Percentiles rank a stretch among this genome's conserved stretches.
These are phyloP conservation scores for Venturia canescens DNA, from an alignment of 1,140 invertebrate genomes.

Conservation along the genomic window DNA sequence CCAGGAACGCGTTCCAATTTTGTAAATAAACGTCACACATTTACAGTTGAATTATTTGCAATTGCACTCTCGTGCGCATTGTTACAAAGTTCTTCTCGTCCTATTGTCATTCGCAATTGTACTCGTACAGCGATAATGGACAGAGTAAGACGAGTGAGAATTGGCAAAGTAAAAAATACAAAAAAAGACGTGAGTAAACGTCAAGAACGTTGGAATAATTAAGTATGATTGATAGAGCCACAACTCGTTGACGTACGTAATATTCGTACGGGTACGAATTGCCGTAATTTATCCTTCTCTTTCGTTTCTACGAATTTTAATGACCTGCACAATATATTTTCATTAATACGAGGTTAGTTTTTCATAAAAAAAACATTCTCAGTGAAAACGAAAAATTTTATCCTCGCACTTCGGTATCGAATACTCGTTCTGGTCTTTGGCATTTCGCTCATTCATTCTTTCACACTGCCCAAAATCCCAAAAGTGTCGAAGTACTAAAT, in stretches of 20 bases:
- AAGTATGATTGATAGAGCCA: constrained; percentile 34
- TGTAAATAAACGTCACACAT: constrained; percentile 10
- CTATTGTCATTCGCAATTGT: constrained; percentile 22
- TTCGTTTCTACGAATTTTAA: constrained; percentile 23
- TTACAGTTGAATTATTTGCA: not conserved
- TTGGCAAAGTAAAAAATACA: constrained; percentile 5
- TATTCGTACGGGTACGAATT: not conserved
- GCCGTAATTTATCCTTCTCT: constrained; percentile 11
- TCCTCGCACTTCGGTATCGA: no score
- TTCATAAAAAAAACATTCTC: not conserved
- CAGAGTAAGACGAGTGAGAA: constrained; percentile 3
- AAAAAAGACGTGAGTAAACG: constrained; percentile 14
- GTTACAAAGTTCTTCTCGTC: constrained; percentile 3
- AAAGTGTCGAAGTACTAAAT: no score
- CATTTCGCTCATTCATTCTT: no score
- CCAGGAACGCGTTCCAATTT: constrained; percentile 46
- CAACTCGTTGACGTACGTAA: constrained; percentile 22
- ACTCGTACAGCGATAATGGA: constrained; percentile 21
- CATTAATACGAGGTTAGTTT: constrained; percentile 7
- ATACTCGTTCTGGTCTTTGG: no score
- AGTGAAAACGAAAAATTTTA: not conserved
- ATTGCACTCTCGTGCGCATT: not conserved
- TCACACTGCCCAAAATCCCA: no score
- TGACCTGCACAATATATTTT: constrained; percentile 12
- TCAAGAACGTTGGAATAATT: constrained; percentile 29